Base-by-base conservation (phyloP, 2,888 invertebrate species). In the Pterobdella sp. region DNA sequence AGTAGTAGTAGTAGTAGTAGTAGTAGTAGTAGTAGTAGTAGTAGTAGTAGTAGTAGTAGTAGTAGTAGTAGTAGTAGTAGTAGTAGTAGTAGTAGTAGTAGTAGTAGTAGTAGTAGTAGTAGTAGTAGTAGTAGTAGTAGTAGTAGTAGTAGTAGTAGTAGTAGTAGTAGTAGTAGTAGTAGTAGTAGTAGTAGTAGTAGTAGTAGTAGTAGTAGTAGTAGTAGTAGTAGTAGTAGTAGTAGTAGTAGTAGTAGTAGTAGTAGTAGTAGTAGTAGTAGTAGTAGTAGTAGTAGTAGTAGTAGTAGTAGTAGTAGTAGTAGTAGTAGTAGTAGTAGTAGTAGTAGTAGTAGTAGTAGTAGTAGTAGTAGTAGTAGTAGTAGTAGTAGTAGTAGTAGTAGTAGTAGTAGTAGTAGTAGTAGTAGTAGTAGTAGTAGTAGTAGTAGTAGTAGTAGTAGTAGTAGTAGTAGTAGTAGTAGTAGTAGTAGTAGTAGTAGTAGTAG, bases 1-100 rank as follows among this genome's bases (percentile, higher is more conserved):
- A 56, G 60, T 56, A 56, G 60, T 56, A 56, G 60, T 56, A 56
- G 60, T 56, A 56, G 7, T 56, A 56, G 60, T 56, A 56, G 60
- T 56, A 56, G 60, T 56, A 56, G 60, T 56, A 56, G 60, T 56
- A 56, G 60, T 56, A 56, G 60, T 56, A 56, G 60, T 56, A 56
- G 60, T 56, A 14, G 60, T 56, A 56, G 60, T 56, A 56, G 60
- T 56, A 56, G 60, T 56, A 56, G 60, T 56, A 56, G 60, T 14
- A 56, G 60, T 56, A 56, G 60, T 56, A 56, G 60, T 56, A 56
- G 60, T 56, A 56, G 60, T 14, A 56, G 60, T 56, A 56, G 60
- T 56, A 56, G 60, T 56, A 56, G 60, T 56, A 56, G 4, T 56
- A 56, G 60, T 56, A 56, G 60, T 56, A 56, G 60, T 18, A 56